phyloP scores from a whole-genome alignment of 2,888 invertebrate species.

The Xanthia togata region DNA sequence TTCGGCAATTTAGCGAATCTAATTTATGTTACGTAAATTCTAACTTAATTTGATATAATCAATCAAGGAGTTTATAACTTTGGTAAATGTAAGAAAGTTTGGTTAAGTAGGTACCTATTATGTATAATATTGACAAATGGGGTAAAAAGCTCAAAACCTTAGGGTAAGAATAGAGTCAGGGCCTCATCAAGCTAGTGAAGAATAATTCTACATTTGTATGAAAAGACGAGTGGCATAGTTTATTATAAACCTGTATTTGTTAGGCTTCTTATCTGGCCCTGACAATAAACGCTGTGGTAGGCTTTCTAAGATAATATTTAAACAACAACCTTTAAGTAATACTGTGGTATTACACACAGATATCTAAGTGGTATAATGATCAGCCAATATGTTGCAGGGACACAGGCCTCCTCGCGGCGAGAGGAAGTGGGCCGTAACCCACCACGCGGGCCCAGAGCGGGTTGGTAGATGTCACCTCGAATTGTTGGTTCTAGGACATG shows the following conservation, averaged over 20 bases:
- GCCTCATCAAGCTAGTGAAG: not conserved
- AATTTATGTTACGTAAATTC: slow-evolving; percentile 37
- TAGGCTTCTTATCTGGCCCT: slow-evolving; percentile 17
- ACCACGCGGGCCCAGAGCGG: too few relatives aligned
- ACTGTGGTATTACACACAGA: too few relatives aligned
- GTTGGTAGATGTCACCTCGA: too few relatives aligned
- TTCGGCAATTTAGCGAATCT: slow-evolving; percentile 34
- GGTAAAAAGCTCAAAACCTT: not conserved
- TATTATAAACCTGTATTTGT: slow-evolving; percentile 6
- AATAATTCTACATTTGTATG: not conserved
- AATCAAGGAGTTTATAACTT: slow-evolving; percentile 48
- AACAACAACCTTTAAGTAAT: too few relatives aligned
- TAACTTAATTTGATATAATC: slow-evolving; percentile 45
- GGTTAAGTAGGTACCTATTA: not conserved
- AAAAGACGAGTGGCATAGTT: not conserved
- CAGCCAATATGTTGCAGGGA: too few relatives aligned
- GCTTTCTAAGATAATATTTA: slow-evolving; percentile 13
- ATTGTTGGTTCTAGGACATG: too few relatives aligned
- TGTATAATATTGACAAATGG: slow-evolving; percentile 28
- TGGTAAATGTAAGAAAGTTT: slow-evolving; percentile 17
- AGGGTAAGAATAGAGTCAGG: slow-evolving; percentile 2
- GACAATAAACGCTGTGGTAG: slow-evolving; percentile 21
- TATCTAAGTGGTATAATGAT: not conserved
- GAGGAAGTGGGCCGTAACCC: too few relatives aligned
- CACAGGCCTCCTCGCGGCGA: too few relatives aligned